Percentiles rank a stretch among this genome's conserved stretches.
Evolutionary conservation across 2,797 vertebrate species (phyloP).

Genomic region (Gambelia wislizenii): DNA sequence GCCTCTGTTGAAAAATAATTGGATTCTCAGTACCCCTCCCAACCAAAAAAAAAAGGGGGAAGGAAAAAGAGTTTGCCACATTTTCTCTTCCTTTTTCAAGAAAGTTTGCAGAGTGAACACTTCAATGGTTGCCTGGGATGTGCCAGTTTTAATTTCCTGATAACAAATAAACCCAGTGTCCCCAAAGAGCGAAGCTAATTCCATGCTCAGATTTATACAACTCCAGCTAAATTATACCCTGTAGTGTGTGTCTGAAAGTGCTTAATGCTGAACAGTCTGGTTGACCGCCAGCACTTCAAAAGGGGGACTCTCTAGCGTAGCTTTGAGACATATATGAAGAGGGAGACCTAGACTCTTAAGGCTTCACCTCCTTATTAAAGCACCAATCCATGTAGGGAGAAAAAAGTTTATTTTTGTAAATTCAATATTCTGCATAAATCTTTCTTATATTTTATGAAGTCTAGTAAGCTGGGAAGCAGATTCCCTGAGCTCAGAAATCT

Average conservation of each 20-base stretch:
- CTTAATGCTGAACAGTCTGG: slow-evolving; percentile 3
- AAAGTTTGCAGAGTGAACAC: not conserved
- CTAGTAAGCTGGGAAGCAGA: slow-evolving; percentile 25
- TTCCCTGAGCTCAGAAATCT: not conserved
- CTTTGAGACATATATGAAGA: not conserved
- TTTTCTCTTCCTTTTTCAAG: slow-evolving; percentile 43
- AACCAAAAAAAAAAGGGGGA: not conserved
- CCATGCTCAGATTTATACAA: slow-evolving; percentile 10
- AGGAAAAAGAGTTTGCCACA: not conserved
- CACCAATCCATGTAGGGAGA: not conserved
- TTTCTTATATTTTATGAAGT: not conserved
- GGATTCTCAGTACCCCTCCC: slow-evolving; percentile 15
- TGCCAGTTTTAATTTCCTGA: slow-evolving; percentile 36
- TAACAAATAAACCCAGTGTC: slow-evolving; percentile 32
- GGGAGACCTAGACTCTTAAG: not conserved
- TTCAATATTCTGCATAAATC: slow-evolving; percentile 7
- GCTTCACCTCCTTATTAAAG: not conserved
- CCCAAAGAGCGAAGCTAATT: slow-evolving; percentile 25
- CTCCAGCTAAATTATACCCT: slow-evolving; percentile 13
- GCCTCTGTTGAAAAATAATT: slow-evolving; percentile 33
- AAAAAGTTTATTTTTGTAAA: slow-evolving; percentile 19
- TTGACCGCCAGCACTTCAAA: slow-evolving; percentile 18
- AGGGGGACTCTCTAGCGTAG: not conserved
- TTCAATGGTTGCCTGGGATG: slow-evolving; percentile 21
- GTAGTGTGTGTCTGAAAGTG: slow-evolving; percentile 22